Evolutionary conservation across 1,140 invertebrate genomes (phyloP).

Genomic region (Ceratosolen solmsi): DNA sequence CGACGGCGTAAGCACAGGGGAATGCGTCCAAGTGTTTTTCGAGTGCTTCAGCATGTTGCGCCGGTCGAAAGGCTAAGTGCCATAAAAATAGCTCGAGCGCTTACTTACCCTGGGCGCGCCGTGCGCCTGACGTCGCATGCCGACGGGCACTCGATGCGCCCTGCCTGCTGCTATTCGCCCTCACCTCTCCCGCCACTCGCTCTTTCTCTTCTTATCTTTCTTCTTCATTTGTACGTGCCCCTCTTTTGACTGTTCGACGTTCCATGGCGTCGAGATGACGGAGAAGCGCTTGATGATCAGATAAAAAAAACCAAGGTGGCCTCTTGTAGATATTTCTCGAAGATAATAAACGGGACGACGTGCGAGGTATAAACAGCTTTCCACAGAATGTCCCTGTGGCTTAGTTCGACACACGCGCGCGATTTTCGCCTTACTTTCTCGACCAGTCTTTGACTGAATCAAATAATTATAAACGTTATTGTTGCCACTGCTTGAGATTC

Average conservation of each 20-base stretch:
- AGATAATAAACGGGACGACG: conserved; percentile 33
- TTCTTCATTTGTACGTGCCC: not conserved
- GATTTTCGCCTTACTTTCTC: too few relatives aligned
- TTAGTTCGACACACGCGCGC: too few relatives aligned
- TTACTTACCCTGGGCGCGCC: conserved; percentile 62
- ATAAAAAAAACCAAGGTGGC: not conserved
- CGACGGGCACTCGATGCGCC: conserved; percentile 52
- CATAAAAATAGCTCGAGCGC: conserved; percentile 72
- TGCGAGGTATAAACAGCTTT: too few relatives aligned
- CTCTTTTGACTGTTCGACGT: too few relatives aligned
- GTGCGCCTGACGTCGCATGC: conserved; percentile 57
- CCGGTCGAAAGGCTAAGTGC: conserved; percentile 68
- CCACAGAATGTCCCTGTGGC: too few relatives aligned
- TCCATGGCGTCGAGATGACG: not conserved
- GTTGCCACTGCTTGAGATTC: not conserved
- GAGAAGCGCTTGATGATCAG: not conserved
- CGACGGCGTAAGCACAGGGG: conserved; percentile 70
- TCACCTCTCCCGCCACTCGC: conserved; percentile 24
- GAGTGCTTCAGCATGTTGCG: conserved; percentile 72
- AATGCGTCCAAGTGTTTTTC: conserved; percentile 73
- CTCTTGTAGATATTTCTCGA: conserved; percentile 30
- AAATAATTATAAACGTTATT: conserved; percentile 39
- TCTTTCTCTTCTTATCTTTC: not conserved
- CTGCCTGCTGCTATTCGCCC: conserved; percentile 23
- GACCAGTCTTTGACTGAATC: conserved; percentile 13